Percentiles rank a stretch among this genome's conserved stretches.
phyloP scores from a whole-genome alignment of 2,888 invertebrate genomes.

The Calameuta idolon region DNA sequence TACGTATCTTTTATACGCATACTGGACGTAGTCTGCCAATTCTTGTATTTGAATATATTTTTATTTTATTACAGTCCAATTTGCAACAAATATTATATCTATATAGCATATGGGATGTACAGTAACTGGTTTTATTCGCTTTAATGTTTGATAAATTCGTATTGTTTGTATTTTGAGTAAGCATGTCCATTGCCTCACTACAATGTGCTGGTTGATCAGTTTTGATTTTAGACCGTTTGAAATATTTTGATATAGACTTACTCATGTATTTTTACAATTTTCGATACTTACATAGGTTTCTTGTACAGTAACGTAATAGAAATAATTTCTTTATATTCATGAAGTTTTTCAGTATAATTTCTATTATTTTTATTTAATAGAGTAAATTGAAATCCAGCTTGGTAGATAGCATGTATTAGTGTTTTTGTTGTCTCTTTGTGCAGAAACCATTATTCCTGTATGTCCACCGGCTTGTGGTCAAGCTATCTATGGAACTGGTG shows the following conservation, averaged over 20 bases:
- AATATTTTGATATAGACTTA: background rate
- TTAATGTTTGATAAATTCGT: background rate
- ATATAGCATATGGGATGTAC: background rate
- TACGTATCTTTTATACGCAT: background rate
- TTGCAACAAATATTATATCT: background rate
- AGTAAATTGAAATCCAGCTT: conserved; percentile 13
- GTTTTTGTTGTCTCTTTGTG: conserved; percentile 61
- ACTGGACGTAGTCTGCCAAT: background rate
- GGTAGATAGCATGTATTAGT: conserved; percentile 61
- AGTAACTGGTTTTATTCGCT: background rate
- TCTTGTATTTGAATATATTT: background rate
- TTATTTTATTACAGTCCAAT: background rate
- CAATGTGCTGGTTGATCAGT: background rate
- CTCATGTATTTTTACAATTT: background rate
- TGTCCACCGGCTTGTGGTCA: conserved; percentile 93
- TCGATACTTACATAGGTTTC: background rate
- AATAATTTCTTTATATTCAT: background rate
- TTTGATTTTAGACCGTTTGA: background rate
- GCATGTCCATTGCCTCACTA: background rate
- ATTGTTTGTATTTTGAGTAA: background rate
- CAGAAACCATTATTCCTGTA: conserved; percentile 91
- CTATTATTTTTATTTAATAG: conserved; percentile 23
- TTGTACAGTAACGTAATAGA: background rate
- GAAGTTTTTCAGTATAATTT: background rate
- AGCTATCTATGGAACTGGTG: conserved; percentile 73